Percentiles rank a stretch among this genome's conserved stretches.
These are phyloP conservation scores for Flexamia atlantica DNA, from an alignment of 2,888 invertebrate genomes.

Conservation along the genomic window DNA sequence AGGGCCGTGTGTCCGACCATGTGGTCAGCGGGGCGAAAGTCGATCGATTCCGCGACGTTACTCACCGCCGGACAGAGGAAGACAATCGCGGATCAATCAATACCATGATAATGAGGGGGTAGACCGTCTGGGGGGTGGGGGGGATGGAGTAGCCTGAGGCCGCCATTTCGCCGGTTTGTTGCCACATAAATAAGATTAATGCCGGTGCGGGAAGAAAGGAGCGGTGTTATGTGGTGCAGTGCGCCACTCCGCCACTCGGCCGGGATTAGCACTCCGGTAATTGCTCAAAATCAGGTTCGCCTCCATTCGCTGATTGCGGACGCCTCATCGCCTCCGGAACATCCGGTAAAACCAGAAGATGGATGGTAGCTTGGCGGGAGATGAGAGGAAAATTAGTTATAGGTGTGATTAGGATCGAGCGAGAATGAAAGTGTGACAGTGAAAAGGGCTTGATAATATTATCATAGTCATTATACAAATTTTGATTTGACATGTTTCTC, in stretches of 20 bases:
- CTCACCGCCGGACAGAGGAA: conserved; percentile 43
- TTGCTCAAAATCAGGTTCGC: conserved; percentile 65
- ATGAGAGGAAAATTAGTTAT: no score
- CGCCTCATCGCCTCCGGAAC: conserved; percentile 31
- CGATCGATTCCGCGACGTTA: conserved; percentile 54
- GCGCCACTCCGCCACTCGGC: conserved; percentile 61
- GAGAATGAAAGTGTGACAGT: no score
- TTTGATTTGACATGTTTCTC: no score
- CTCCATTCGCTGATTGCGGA: conserved; percentile 55
- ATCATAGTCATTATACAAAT: no score
- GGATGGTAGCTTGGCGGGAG: no score
- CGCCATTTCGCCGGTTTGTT: conserved; percentile 73
- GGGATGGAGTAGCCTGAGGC: conserved; percentile 17
- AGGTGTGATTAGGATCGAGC: no score
- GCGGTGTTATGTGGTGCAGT: conserved; percentile 63
- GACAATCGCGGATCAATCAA: conserved; percentile 51
- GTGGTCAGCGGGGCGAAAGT: conserved; percentile 44
- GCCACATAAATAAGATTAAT: conserved; percentile 76
- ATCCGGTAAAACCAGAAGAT: conserved; percentile 5
- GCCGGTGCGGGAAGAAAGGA: conserved; percentile 68
- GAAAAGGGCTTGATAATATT: no score
- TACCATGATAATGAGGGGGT: conserved; percentile 37
- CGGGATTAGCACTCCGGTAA: conserved; percentile 64
- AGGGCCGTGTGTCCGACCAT: conserved; percentile 46
- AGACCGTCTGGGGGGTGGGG: not conserved